Conservation (phyloP, 2,113 vertebrate genomes). For the Monopterus albus region DNA sequence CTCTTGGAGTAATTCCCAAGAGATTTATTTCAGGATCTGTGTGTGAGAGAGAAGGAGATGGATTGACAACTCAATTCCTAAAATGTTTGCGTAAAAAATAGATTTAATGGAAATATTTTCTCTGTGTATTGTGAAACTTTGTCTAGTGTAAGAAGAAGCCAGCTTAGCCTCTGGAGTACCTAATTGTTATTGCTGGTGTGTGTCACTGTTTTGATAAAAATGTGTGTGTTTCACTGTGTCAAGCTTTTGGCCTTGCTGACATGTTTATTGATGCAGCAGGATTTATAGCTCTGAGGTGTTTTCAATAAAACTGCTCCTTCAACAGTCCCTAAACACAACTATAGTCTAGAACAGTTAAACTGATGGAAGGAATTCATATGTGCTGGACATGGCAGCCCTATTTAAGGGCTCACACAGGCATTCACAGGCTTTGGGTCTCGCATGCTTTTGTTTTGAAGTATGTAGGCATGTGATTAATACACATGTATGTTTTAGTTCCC, state of each 20-base stretch:
- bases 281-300: conserved; percentile 40
- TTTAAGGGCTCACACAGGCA: not conserved
- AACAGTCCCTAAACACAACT: conserved; percentile 3
- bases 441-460: not conserved
- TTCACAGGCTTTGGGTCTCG: not conserved
- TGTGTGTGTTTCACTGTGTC: not conserved
- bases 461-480: not conserved
- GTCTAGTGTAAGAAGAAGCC: not conserved
- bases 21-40: conserved; percentile 12
- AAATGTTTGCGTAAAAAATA: not conserved
- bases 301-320: conserved; percentile 38
- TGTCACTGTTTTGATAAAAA: not conserved
- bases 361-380: too few species aligned
- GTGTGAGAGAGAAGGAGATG: not conserved
- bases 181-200: not conserved
- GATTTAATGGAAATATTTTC: not conserved
- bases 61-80: conserved; percentile 18
- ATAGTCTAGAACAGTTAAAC: too few species aligned
- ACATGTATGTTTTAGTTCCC: not conserved
- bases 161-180: not conserved
- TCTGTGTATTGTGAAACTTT: not conserved
- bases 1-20: conserved; percentile 20
- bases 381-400: too few species aligned
- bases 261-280: conserved; percentile 9
- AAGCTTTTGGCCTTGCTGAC: conserved; percentile 4